A percentile compares a stretch with the other conserved stretches of the same genome.
Conservation (phyloP, 2,888 invertebrate genomes). For the Meteorus cinctellus region DNA sequence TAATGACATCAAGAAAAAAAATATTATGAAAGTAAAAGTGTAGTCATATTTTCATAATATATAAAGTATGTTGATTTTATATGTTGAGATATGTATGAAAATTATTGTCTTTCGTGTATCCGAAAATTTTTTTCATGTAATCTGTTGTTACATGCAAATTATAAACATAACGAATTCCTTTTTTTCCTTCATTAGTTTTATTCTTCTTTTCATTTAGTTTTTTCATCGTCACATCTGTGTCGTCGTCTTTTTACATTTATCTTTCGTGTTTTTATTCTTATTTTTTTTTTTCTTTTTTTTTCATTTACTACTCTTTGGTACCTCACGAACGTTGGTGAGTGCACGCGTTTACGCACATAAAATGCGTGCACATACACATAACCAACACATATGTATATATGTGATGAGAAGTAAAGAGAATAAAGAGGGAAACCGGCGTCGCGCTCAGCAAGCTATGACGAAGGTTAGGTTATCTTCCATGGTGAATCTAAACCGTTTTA, state of each 20-base stretch:
- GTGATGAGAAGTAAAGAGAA: slow-evolving; percentile 24
- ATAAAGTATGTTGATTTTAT: neutral
- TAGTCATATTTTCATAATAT: neutral
- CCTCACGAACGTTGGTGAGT: neutral
- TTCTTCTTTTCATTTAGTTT: neutral
- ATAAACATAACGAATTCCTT: neutral
- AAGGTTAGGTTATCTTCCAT: slow-evolving; percentile 69
- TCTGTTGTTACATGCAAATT: slow-evolving; percentile 7
- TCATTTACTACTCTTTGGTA: neutral
- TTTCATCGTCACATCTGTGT: neutral
- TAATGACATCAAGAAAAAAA: neutral
- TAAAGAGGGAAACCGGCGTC: slow-evolving; percentile 63
- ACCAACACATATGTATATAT: neutral
- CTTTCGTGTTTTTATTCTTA: neutral
- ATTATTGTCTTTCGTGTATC: neutral
- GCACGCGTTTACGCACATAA: slow-evolving; percentile 30
- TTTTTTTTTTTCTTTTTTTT: neutral
- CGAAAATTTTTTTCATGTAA: neutral
- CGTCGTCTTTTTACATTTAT: neutral
- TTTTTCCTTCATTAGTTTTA: neutral
- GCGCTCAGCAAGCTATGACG: slow-evolving; percentile 71
- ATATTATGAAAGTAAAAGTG: neutral
- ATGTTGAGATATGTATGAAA: neutral
- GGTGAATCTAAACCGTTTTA: slow-evolving; percentile 69
- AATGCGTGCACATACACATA: slow-evolving; percentile 44